These are phyloP conservation scores for Eubasilissa splendida DNA, from an alignment of 2,888 invertebrate genomes.

Conservation along the genomic window DNA sequence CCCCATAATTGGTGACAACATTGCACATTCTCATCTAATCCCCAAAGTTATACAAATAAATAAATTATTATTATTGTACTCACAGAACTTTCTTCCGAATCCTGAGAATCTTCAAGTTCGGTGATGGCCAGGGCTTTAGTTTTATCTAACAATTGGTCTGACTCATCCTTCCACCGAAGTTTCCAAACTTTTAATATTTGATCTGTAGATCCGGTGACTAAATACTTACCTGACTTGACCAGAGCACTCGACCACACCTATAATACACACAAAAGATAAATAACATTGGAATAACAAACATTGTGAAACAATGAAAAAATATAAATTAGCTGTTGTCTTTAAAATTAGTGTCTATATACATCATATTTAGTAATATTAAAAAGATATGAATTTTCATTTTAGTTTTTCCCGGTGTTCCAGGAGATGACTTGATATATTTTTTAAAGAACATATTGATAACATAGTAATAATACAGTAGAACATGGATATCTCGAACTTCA, in stretches of 20 bases:
- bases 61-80: constrained; percentile 59
- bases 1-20: background rate
- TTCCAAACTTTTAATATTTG: constrained; percentile 90
- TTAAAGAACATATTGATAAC: too few species aligned
- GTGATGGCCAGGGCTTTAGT: constrained; percentile 69
- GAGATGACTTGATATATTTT: too few species aligned
- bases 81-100: constrained; percentile 74
- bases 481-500: too few species aligned
- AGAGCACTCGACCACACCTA: constrained; percentile 90
- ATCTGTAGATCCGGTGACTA: constrained; percentile 92
- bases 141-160: constrained; percentile 70
- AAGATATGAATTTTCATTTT: too few species aligned
- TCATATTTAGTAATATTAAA: too few species aligned
- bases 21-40: background rate
- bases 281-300: background rate
- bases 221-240: constrained; percentile 82
- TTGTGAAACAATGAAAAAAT: too few species aligned
- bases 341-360: too few species aligned
- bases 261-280: constrained; percentile 51
- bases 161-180: constrained; percentile 73
- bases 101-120: constrained; percentile 72
- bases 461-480: too few species aligned
- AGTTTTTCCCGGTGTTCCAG: too few species aligned
- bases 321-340: too few species aligned
- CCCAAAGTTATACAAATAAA: background rate